Evolutionary conservation across 2,797 vertebrate species (phyloP), one percentile per base, ranked within the genome.

Genomic region (Anisognathus igniventris): DNA sequence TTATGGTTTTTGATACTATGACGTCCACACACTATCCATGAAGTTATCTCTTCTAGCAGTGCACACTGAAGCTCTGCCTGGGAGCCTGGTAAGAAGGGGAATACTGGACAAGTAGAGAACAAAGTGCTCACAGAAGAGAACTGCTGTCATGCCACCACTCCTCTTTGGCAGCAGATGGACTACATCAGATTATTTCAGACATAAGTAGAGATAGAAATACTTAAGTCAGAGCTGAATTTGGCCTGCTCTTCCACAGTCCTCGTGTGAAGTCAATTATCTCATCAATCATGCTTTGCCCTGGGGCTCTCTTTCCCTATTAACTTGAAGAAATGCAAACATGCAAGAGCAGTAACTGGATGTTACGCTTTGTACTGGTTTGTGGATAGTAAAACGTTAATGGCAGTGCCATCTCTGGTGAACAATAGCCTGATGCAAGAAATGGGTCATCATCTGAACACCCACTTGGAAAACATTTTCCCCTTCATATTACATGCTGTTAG

Each of bases 191-290:
- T 76, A 85, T 64, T 89, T 91, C 64, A 91, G 68, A 89, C 61
- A 66, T 45, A 77, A 83, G 64, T 37, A 88, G 75, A 91, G 72
- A 80, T 68, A 62, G 56, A 60, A 92, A 92, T 79, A 83, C 78
- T 74, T 83, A 80, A 93, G 28, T 45, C 37, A 77, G 53, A 83
- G 53, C 14, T 27, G 87, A 93, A 86, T 90, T 88, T 86, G 75
- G 85, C 68, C 72, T 0, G 7, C 17, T 87, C 74, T 71, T 94
- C 86, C 75, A 76, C 4, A 80, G 67, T 64, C 11, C 35, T 92
- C 23, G 62, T 88, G 67, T 66, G 85, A 94, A 95, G 82, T 67
- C 85, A 92, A 88, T 92, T 96, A 96, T 91, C 91, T 94, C 78
- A 94, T 93, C 95, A 92, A 60, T 85, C 12, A 22, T 47, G 75